Evolutionary conservation across 2,797 vertebrate species (phyloP), one percentile per base, ranked within the genome.

Genomic region (Mus caroli): DNA sequence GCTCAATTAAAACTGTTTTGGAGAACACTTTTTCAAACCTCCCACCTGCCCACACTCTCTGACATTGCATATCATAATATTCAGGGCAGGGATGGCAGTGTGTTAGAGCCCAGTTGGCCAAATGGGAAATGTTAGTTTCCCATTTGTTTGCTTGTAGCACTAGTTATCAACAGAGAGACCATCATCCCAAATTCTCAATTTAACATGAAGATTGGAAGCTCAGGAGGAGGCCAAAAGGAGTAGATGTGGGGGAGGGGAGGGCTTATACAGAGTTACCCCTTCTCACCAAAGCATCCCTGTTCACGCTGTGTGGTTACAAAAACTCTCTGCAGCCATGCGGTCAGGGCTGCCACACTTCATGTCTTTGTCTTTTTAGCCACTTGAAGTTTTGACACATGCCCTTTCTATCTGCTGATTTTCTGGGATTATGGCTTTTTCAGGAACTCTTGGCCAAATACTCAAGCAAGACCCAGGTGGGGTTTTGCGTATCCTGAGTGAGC

Each of bases 341-440:
- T 31, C 91, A 84, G 87, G 17, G 19, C 43, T 43, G 76, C 79
- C 22, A 24, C 24, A 50, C 34, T 76, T 76, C 56, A 6, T 19
- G 62, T 31, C 34, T 96, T 28, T 37, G 0, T 46, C 75, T 76
- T 89, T 69, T 50, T 60, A 54, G 40, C n/a, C 28, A 6, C 64
- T 90, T 91, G 64, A 67, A 22, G 94, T 64, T 80, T 69, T 78
- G 83, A 88, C 90, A 94, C 71, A 69, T 24, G 52, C 79, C 73
- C 22, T 85, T 89, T 71, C 94, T 37, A 11, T 77, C 78, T 56
- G 46, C 56, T 64, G 64, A 52, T 26, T 93, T 86, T 50, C 82
- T 52, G 46, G 73, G 87, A 84, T 71, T 26, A 62, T 37, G 34
- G 52, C 56, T 92, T 91, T 85, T 77, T 79, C 75, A 67, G 93